phyloP scores from a whole-genome alignment of 2,888 invertebrate species.

The Congeria kusceri region DNA sequence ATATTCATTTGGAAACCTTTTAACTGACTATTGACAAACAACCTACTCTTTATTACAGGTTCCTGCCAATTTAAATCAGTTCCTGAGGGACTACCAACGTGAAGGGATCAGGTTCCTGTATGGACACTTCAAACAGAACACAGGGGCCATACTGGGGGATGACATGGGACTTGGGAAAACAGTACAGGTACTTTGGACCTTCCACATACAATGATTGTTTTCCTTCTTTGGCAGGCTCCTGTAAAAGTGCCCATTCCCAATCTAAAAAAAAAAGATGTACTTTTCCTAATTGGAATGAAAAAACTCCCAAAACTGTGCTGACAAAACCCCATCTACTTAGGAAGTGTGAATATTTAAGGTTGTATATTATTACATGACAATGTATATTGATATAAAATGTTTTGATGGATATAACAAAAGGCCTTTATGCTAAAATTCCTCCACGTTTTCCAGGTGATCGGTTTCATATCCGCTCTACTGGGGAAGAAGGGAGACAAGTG shows the following conservation, averaged over 20 bases:
- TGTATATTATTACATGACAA: too few relatives aligned
- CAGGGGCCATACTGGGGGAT: slow-evolving; percentile 83
- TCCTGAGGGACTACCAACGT: slow-evolving; percentile 83
- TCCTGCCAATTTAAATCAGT: slow-evolving; percentile 81
- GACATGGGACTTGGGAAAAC: slow-evolving; percentile 85
- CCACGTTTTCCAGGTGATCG: slow-evolving; percentile 75
- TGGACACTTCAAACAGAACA: slow-evolving; percentile 71
- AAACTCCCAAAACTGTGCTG: too few relatives aligned
- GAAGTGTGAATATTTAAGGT: too few relatives aligned
- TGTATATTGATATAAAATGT: too few relatives aligned
- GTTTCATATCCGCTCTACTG: slow-evolving; percentile 80
- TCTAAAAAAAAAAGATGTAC: too few relatives aligned
- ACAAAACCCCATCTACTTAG: too few relatives aligned
- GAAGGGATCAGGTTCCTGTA: slow-evolving; percentile 82
- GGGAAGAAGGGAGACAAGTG: slow-evolving; percentile 79
- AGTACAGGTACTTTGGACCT: slow-evolving; percentile 76
- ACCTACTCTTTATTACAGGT: slow-evolving; percentile 67
- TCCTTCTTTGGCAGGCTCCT: neutral
- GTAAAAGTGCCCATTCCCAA: too few relatives aligned
- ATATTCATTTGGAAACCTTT: too few relatives aligned
- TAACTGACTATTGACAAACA: too few relatives aligned
- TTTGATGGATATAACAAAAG: too few relatives aligned
- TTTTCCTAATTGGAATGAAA: too few relatives aligned
- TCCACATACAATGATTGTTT: neutral
- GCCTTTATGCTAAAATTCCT: too few relatives aligned